A percentile compares a stretch with the other conserved stretches of the same genome.
phyloP scores from a whole-genome alignment of 2,888 invertebrate genomes.

The Drosophila lutescens region DNA sequence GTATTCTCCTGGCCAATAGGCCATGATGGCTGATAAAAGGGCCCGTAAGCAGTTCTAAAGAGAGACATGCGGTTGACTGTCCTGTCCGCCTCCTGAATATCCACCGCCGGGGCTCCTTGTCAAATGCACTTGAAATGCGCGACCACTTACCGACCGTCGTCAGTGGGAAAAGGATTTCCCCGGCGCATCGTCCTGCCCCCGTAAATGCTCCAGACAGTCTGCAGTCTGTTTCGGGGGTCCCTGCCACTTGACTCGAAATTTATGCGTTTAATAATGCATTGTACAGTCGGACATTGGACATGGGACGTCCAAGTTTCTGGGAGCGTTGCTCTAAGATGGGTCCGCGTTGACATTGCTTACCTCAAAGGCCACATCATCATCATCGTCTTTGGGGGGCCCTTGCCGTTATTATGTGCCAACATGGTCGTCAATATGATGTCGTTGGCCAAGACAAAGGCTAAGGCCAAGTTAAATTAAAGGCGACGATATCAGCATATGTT shows the following conservation, averaged over 20 bases:
- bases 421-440: slow-evolving; percentile 72
- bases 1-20: slow-evolving; percentile 21
- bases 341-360: no score
- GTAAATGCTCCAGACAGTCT: neutral
- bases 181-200: neutral
- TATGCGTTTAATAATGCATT: slow-evolving; percentile 54
- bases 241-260: slow-evolving; percentile 43
- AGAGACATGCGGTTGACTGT: slow-evolving; percentile 35
- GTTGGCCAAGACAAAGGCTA: slow-evolving; percentile 19
- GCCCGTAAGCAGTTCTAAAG: slow-evolving; percentile 13
- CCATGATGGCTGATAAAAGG: slow-evolving; percentile 2
- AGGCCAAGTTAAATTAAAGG: slow-evolving; percentile 47
- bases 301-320: neutral
- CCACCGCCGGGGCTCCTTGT: slow-evolving; percentile 24
- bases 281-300: neutral
- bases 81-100: neutral
- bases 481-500: slow-evolving; percentile 77
- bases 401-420: slow-evolving; percentile 73
- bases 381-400: slow-evolving; percentile 9
- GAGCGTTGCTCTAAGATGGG: no score
- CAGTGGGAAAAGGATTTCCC: slow-evolving; percentile 26
- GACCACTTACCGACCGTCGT: slow-evolving; percentile 33
- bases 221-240: slow-evolving; percentile 15
- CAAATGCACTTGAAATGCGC: slow-evolving; percentile 40
- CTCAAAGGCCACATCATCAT: neutral